Base-by-base conservation (phyloP, 30 jellyfish, hydroid and myxozoan genomes). In the Hydra vulgaris region DNA sequence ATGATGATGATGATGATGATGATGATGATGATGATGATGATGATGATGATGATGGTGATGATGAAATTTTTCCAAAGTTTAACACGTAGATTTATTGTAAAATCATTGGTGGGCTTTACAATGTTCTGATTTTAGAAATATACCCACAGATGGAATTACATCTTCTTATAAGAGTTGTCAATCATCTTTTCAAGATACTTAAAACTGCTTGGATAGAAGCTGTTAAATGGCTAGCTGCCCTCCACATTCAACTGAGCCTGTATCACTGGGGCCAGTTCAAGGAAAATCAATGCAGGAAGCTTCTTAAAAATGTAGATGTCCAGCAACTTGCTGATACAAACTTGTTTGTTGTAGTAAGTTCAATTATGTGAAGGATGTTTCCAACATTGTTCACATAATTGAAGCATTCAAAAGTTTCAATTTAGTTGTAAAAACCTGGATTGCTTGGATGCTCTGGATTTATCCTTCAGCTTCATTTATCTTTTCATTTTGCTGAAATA, bases 11-110 rank as follows among this genome's bases (percentile, higher is more conserved):
- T 56, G 72, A 56, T 56, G 72, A 56, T 56, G 72, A 56, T 56
- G 72, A 56, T 56, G 72, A 56, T 56, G n/a, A 56, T 56, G 72
- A 56, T 56, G n/a, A 56, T 56, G 72, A 56, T 56, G n/a, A 56
- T 56, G 72, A 56, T 56, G n/a, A n/a, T n/a, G n/a, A n/a, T n/a
- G n/a, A n/a, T n/a, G n/a, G n/a, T n/a, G n/a, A n/a, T n/a, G n/a
- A n/a, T n/a, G n/a, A n/a, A n/a, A n/a, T n/a, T n/a, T n/a, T n/a
- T n/a, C n/a, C n/a, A n/a, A n/a, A n/a, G n/a, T n/a, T n/a, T n/a
- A n/a, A n/a, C n/a, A n/a, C n/a, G n/a, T n/a, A n/a, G n/a, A n/a
- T n/a, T n/a, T n/a, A n/a, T n/a, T n/a, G n/a, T n/a, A n/a, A n/a
- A n/a, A n/a, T n/a, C n/a, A n/a, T n/a, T n/a, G n/a, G n/a, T n/a